These are phyloP conservation scores for Drosophila truncata DNA, from an alignment of 1,140 invertebrate species.

Conservation along the genomic window DNA sequence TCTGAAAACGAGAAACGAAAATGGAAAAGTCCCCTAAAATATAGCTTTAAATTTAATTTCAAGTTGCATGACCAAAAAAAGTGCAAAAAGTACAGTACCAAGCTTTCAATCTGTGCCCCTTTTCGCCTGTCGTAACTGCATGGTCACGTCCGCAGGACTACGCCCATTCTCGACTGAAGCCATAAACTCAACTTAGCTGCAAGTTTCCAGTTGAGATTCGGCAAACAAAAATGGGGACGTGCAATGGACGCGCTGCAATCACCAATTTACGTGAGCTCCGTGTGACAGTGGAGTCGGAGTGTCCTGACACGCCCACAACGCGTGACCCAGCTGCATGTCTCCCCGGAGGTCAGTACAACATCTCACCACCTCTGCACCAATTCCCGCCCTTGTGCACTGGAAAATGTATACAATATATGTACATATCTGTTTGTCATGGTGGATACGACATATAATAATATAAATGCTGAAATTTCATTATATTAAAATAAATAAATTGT, in stretches of 20 bases:
- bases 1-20: too few relatives aligned
- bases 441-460: background rate
- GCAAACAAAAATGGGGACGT: constrained; percentile 54
- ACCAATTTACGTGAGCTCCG: constrained; percentile 64
- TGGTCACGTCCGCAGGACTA: constrained; percentile 65
- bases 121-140: constrained; percentile 56
- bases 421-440: background rate
- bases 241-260: constrained; percentile 68
- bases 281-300: constrained; percentile 45
- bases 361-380: constrained; percentile 5
- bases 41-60: background rate
- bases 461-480: background rate
- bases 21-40: too few relatives aligned
- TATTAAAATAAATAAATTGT: background rate
- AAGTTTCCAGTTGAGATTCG: constrained; percentile 77
- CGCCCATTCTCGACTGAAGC: constrained; percentile 35
- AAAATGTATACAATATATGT: background rate
- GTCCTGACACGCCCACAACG: constrained; percentile 23
- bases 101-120: constrained; percentile 34
- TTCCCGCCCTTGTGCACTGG: background rate
- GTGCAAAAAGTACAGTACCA: background rate
- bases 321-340: constrained; percentile 41
- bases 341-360: constrained; percentile 25
- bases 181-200: constrained; percentile 76
- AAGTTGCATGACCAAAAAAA: background rate